Conservation (phyloP, 1,140 invertebrate genomes). For the Scylla paramamosain region DNA sequence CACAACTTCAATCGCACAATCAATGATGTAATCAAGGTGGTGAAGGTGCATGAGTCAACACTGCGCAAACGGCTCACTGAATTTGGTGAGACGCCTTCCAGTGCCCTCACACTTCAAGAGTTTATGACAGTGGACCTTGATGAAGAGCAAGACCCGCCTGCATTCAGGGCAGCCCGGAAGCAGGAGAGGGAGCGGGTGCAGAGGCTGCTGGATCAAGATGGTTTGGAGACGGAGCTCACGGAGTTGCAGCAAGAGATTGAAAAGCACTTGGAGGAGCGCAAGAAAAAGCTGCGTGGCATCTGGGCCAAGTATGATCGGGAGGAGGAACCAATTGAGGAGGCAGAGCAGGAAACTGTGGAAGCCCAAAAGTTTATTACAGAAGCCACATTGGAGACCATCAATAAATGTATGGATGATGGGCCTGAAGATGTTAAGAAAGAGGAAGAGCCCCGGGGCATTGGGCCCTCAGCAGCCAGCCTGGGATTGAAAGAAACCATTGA, state of each 20-base stretch:
- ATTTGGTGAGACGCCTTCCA: conserved; percentile 97
- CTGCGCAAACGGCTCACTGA: conserved; percentile 94
- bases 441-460: conserved; percentile 63
- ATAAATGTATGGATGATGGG: conserved; percentile 73
- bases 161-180: conserved; percentile 93
- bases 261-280: conserved; percentile 85
- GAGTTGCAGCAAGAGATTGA: conserved; percentile 82
- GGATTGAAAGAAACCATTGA: conserved; percentile 79
- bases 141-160: conserved; percentile 97
- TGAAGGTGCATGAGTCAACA: conserved; percentile 97
- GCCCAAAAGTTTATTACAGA: conserved; percentile 75
- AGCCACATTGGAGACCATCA: conserved; percentile 71
- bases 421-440: conserved; percentile 58
- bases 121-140: conserved; percentile 98
- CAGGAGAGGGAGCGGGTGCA: conserved; percentile 87
- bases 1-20: conserved; percentile 95
- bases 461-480: conserved; percentile 80
- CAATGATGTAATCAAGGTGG: conserved; percentile 95
- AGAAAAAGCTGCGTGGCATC: conserved; percentile 84
- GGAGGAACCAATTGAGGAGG: conserved; percentile 42
- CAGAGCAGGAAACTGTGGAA: conserved; percentile 65
- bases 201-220: conserved; percentile 81
- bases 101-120: conserved; percentile 94
- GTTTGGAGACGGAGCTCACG: conserved; percentile 81
- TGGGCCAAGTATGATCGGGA: conserved; percentile 74